Conservation (phyloP, 2,888 invertebrate genomes). For the Catocala fraxini region DNA sequence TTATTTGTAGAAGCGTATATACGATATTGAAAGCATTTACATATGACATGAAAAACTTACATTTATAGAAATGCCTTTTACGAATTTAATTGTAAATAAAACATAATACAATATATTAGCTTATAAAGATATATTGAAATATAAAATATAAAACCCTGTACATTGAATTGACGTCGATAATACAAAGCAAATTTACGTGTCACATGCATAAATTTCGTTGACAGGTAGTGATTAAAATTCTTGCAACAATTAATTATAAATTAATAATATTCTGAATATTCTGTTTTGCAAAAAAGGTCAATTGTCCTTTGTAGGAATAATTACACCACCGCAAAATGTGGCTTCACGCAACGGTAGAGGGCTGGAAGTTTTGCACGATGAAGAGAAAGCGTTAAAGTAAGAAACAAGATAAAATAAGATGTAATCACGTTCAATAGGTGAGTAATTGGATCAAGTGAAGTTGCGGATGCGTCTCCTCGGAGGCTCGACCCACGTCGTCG, state of each 20-base stretch:
- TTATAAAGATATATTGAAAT: neutral
- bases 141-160: neutral
- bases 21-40: constrained; percentile 24
- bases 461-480: constrained; percentile 46
- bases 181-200: neutral
- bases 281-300: neutral
- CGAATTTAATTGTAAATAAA: constrained; percentile 38
- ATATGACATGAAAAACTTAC: constrained; percentile 17
- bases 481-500: constrained; percentile 47
- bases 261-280: constrained; percentile 2
- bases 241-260: constrained; percentile 3
- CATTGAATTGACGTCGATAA: neutral
- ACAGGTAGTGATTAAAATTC: neutral
- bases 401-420: constrained; percentile 41
- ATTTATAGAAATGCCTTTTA: constrained; percentile 19
- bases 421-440: constrained; percentile 57
- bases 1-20: constrained; percentile 24
- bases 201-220: neutral
- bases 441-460: constrained; percentile 54
- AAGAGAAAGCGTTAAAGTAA: constrained; percentile 35
- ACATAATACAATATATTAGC: constrained; percentile 14
- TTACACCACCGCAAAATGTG: neutral
- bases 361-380: too few species aligned
- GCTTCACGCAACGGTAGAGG: too few species aligned
- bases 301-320: neutral